A percentile compares a stretch with the other conserved stretches of the same genome.
These are phyloP conservation scores for Hormiphora californensis DNA, from an alignment of 37 sponge, comb jelly and placozoan genomes.

Conservation along the genomic window DNA sequence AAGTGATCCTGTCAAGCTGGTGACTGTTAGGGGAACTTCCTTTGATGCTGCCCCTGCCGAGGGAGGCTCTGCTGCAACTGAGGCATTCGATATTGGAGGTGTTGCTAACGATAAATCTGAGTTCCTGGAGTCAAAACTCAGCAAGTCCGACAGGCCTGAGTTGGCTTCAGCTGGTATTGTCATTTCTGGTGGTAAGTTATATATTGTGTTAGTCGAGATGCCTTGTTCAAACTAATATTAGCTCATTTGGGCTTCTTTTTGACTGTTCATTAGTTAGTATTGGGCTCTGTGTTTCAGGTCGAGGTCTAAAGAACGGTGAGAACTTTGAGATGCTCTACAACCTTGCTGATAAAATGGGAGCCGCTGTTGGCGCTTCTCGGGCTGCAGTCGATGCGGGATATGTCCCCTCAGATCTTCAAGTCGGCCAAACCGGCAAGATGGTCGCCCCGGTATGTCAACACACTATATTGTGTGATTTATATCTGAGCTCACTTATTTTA, in stretches of 20 bases:
- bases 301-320: constrained; percentile 97
- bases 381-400: constrained; percentile 99
- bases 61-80: constrained; percentile 65
- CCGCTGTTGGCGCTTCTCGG: constrained; percentile 95
- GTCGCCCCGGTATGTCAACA: constrained; percentile 84
- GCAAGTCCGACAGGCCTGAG: constrained; percentile 88
- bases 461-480: too few relatives aligned
- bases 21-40: constrained; percentile 91
- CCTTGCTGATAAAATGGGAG: constrained; percentile 94
- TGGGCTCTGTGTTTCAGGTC: constrained; percentile 57
- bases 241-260: neutral
- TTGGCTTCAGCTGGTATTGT: constrained; percentile 79
- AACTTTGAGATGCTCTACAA: constrained; percentile 92
- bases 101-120: constrained; percentile 54
- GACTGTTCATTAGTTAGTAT: neutral
- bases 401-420: constrained; percentile 97
- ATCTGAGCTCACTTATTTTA: too few relatives aligned
- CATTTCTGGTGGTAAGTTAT: constrained; percentile 91
- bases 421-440: constrained; percentile 99
- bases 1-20: constrained; percentile 72
- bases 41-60: constrained; percentile 66
- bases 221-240: too few relatives aligned
- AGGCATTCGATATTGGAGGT: constrained; percentile 56
- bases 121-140: constrained; percentile 77
- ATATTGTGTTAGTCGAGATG: too few relatives aligned